Evolutionary conservation across 1,140 invertebrate genomes (phyloP).

Genomic region (Schlechtendalia chinensis): DNA sequence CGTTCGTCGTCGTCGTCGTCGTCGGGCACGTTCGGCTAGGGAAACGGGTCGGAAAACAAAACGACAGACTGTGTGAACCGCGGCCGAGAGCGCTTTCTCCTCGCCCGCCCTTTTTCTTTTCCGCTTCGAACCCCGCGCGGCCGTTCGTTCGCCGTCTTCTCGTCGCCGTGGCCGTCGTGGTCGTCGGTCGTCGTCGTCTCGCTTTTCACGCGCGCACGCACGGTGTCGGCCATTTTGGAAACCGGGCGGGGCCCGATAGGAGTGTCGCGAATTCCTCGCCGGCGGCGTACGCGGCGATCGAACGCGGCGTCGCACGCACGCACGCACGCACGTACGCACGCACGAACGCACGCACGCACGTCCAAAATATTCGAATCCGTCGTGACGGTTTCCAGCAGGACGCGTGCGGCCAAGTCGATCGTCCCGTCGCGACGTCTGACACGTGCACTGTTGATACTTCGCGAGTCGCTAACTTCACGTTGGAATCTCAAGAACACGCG

Average conservation of each 20-base stretch:
- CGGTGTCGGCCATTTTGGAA: constrained; percentile 46
- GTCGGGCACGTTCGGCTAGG: neutral
- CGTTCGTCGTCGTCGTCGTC: constrained; percentile 31
- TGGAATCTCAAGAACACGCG: too few relatives aligned
- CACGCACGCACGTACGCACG: neutral
- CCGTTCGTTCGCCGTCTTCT: too few relatives aligned
- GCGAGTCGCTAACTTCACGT: too few relatives aligned
- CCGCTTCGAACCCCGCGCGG: neutral
- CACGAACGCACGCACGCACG: neutral
- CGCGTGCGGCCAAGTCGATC: too few relatives aligned
- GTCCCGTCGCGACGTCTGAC: too few relatives aligned
- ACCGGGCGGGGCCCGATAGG: constrained; percentile 37
- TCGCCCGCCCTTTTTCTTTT: neutral
- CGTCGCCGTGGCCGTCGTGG: too few relatives aligned
- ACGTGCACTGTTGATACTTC: too few relatives aligned
- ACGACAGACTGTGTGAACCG: neutral
- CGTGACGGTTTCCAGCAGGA: too few relatives aligned
- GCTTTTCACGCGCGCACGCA: neutral
- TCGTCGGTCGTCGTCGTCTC: neutral
- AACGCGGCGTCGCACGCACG: too few relatives aligned
- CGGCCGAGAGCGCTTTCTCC: constrained; percentile 33
- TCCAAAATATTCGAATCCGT: too few relatives aligned
- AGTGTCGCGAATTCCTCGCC: constrained; percentile 44
- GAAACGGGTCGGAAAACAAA: too few relatives aligned
- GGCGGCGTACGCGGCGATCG: neutral